These are phyloP conservation scores for Cremastinae sp. DNA, from an alignment of 2,888 invertebrate species.

Conservation along the genomic window DNA sequence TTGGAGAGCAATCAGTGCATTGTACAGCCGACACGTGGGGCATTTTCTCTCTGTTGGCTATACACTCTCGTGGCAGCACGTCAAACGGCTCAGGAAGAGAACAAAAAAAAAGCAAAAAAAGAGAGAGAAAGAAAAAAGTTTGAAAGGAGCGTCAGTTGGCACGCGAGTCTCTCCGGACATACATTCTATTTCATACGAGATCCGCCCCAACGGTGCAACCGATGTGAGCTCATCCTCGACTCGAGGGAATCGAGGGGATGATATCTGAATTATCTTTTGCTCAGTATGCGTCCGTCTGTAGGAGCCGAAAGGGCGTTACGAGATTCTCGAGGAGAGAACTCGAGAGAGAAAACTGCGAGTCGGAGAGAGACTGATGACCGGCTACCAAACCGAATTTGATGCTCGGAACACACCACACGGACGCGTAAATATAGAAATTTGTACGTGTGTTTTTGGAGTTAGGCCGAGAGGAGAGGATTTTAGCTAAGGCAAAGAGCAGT, in stretches of 20 bases:
- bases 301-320: slow-evolving; percentile 15
- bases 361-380: slow-evolving; percentile 37
- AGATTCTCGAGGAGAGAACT: slow-evolving; percentile 8
- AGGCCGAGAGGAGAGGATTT: slow-evolving; percentile 33
- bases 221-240: slow-evolving; percentile 48
- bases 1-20: slow-evolving; percentile 65
- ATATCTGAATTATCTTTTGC: slow-evolving; percentile 75
- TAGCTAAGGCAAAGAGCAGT: slow-evolving; percentile 66
- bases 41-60: slow-evolving; percentile 15
- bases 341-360: slow-evolving; percentile 25
- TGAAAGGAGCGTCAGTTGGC: slow-evolving; percentile 74
- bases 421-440: slow-evolving; percentile 24
- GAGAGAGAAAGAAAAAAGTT: slow-evolving; percentile 14
- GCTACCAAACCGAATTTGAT: slow-evolving; percentile 23
- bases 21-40: slow-evolving; percentile 65
- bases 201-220: slow-evolving; percentile 55
- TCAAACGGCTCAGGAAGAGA: not conserved
- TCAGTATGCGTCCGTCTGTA: slow-evolving; percentile 55
- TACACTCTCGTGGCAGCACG: not conserved
- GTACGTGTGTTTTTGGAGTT: slow-evolving; percentile 18
- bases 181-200: slow-evolving; percentile 58
- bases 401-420: not conserved
- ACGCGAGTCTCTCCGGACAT: slow-evolving; percentile 71
- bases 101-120: not conserved
- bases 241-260: slow-evolving; percentile 70